Base-by-base conservation (phyloP, 2,113 vertebrate species). In the Eretmochelys imbricata region DNA sequence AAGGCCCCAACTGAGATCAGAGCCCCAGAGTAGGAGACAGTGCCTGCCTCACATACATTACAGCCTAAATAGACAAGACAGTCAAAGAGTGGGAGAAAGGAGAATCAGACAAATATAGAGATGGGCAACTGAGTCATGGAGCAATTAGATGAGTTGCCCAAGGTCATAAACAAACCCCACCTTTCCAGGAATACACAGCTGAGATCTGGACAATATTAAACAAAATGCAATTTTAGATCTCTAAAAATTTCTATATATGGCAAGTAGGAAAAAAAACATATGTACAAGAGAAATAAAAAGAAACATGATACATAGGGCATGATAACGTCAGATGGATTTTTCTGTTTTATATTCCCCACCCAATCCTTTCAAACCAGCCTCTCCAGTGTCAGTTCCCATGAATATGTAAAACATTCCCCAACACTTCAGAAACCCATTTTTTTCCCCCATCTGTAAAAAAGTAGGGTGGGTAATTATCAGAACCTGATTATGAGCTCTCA, bases 401-500 rank as follows among this genome's bases (percentile, higher is more conserved):
- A 94, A 93, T 49, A 88, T 85, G 38, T 89, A 93, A 95, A 95
- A 93, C 69, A 93, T 80, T 95, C 31, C 81, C 75, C 87, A 72
- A 84, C 94, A 72, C 87, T 93, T 87, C 49, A 83, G 85, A 96
- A 97, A 57, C 49, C 48, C 79, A 25, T 72, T 94, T 80, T 38
- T 20, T 92, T 49, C 72, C 51, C 72, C 49, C 55, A 85, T 88
- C 81, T 95, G 54, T 10, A 20, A 46, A 53, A 95, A 96, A 97
- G 85, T 76, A 93, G 31, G 88, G 93, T 86, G 55, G 84, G 3
- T 59, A 93, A 92, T 96, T 91, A 84, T 94, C 93, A 91, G 92
- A 96, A 91, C 59, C n/a, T 93, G 96, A 97, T 96, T 84, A 96
- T 20, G 80, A 96, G 55, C 29, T 0, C 59, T 93, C 93, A 90